These are phyloP conservation scores for Cheirogaleus major DNA, from an alignment of 2,797 vertebrate genomes.

Conservation along the genomic window DNA sequence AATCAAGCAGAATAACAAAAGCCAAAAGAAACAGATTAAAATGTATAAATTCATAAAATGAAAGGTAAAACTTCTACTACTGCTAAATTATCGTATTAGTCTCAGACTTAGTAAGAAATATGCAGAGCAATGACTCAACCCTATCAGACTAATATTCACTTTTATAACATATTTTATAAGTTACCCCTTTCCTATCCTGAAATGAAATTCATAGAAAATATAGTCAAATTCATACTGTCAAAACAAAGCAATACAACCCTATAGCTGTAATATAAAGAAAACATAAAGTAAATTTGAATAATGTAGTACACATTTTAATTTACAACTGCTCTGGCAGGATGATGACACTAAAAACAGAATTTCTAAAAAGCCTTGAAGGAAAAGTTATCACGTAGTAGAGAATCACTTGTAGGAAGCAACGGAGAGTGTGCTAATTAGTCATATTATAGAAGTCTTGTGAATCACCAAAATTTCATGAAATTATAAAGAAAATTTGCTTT, in stretches of 20 bases:
- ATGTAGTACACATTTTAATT: background rate
- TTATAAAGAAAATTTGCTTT: background rate
- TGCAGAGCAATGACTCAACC: background rate
- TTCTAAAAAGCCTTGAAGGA: background rate
- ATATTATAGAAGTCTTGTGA: background rate
- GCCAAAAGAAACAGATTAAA: background rate
- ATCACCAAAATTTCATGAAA: conserved; percentile 3
- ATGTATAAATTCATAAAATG: background rate
- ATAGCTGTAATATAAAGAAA: background rate
- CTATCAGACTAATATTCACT: background rate
- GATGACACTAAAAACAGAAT: background rate
- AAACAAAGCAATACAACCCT: background rate
- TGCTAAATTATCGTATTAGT: background rate
- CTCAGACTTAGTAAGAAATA: conserved; percentile 7
- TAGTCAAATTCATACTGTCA: background rate
- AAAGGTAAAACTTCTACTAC: background rate
- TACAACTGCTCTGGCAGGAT: background rate
- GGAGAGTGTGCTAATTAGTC: background rate
- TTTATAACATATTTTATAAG: background rate
- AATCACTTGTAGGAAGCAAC: background rate
- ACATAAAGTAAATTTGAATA: background rate
- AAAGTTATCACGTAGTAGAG: background rate
- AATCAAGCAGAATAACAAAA: background rate
- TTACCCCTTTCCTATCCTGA: background rate
- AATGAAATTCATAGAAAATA: background rate